Evolutionary conservation across 1,140 invertebrate genomes (phyloP).

Genomic region (Atopsyche davidsoni): DNA sequence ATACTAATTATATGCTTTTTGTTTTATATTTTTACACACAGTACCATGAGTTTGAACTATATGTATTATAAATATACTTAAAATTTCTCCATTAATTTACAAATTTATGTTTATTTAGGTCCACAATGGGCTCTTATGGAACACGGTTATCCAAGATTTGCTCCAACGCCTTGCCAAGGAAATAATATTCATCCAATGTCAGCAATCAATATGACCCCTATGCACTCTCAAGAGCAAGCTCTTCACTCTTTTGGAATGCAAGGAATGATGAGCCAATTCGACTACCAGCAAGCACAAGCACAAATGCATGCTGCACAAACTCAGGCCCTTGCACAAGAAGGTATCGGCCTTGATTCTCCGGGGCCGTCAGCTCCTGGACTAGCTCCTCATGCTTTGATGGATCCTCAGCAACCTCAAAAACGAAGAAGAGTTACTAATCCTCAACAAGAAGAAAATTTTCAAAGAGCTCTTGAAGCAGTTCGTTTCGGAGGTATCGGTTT

Average conservation of each 20-base stretch:
- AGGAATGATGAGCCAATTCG: constrained; percentile 16
- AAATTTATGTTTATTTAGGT: constrained; percentile 48
- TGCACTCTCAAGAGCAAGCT: constrained; percentile 6
- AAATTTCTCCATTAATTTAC: too few relatives aligned
- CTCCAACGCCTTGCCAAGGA: constrained; percentile 53
- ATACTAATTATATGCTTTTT: too few relatives aligned
- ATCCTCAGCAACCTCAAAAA: constrained; percentile 39
- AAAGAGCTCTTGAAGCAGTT: constrained; percentile 70
- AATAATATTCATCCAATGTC: constrained; percentile 35
- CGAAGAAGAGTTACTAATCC: constrained; percentile 61
- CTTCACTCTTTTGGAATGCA: constrained; percentile 13
- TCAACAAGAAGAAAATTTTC: constrained; percentile 72
- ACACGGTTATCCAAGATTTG: constrained; percentile 59
- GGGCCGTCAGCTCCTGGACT: constrained; percentile 41
- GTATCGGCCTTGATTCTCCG: constrained; percentile 33
- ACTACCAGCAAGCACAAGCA: constrained; percentile 11
- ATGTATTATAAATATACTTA: too few relatives aligned
- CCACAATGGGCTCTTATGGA: constrained; percentile 66
- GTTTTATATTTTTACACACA: too few relatives aligned
- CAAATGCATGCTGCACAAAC: constrained; percentile 5
- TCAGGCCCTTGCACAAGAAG: not conserved
- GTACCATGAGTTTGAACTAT: too few relatives aligned
- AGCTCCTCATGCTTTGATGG: constrained; percentile 25
- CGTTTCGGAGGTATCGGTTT: constrained; percentile 76
- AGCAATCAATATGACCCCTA: constrained; percentile 14